Percentiles rank a stretch among this genome's conserved stretches.
phyloP scores from a whole-genome alignment of 1,140 invertebrate genomes.

The Radopholus similis region DNA sequence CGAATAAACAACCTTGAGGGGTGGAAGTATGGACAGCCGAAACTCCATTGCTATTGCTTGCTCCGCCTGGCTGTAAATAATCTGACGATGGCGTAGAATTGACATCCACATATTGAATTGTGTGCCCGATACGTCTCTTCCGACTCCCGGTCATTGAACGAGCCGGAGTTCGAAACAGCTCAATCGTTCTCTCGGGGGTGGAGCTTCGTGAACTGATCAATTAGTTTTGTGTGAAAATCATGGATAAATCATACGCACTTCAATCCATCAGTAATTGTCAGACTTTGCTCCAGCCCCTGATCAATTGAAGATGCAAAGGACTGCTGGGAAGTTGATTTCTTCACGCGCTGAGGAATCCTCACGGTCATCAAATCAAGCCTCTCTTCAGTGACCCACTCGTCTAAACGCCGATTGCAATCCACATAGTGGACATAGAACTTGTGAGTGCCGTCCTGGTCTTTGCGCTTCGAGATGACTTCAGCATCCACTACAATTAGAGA shows the following conservation, averaged over 20 bases:
- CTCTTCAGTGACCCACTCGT: constrained; percentile 43
- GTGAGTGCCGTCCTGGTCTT: background rate
- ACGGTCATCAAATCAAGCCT: constrained; percentile 31
- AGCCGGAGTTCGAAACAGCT: constrained; percentile 11
- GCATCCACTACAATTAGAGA: constrained; percentile 35
- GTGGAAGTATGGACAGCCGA: too few relatives aligned
- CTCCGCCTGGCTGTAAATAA: background rate
- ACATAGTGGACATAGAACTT: constrained; percentile 46
- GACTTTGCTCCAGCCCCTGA: background rate
- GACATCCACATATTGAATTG: constrained; percentile 27
- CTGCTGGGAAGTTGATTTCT: constrained; percentile 6
- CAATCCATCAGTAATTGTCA: background rate
- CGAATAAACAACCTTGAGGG: too few relatives aligned
- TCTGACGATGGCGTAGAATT: constrained; percentile 2
- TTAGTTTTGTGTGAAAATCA: constrained; percentile 2
- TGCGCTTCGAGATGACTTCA: constrained; percentile 34
- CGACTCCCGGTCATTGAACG: constrained; percentile 24
- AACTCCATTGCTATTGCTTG: constrained; percentile 10
- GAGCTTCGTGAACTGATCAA: constrained; percentile 18
- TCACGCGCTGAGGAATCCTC: constrained; percentile 32
- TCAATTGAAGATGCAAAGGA: background rate
- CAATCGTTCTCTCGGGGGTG: constrained; percentile 20
- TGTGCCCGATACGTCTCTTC: constrained; percentile 6
- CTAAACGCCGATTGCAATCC: constrained; percentile 45
- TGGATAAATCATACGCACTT: background rate